These are phyloP conservation scores for Pseudonaja textilis DNA, from an alignment of 2,113 vertebrate genomes.

Conservation along the genomic window DNA sequence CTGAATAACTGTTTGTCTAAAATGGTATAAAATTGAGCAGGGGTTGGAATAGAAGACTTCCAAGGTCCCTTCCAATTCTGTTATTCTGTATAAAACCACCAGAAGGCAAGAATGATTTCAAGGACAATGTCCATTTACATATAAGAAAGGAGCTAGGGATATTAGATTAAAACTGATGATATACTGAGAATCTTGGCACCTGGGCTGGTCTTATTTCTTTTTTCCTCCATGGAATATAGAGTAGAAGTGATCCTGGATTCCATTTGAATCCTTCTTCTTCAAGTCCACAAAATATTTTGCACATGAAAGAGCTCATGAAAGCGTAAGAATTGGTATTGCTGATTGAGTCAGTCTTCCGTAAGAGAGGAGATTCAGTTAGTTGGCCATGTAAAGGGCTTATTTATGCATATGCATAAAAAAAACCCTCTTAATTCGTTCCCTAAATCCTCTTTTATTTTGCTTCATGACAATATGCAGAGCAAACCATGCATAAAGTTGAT, in stretches of 20 bases:
- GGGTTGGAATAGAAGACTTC: neutral
- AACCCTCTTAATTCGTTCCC: neutral
- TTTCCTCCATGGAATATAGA: neutral
- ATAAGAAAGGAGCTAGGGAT: neutral
- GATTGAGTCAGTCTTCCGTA: neutral
- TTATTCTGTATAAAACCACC: neutral
- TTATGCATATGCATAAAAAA: neutral
- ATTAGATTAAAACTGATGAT: neutral
- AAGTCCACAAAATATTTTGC: neutral
- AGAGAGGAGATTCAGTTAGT: neutral
- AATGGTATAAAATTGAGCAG: neutral
- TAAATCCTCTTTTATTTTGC: neutral
- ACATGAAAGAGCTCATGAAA: neutral
- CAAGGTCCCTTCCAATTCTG: neutral
- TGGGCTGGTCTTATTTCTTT: neutral
- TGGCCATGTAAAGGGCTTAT: neutral
- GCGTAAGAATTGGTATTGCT: neutral
- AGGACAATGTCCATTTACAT: neutral
- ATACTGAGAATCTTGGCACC: neutral
- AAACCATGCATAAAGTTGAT: neutral
- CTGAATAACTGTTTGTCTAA: neutral
- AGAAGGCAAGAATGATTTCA: neutral
- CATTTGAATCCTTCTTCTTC: neutral
- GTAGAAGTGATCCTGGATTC: neutral
- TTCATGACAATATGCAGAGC: neutral